Evolutionary conservation across 2,888 invertebrate species (phyloP), one percentile per base, ranked within the genome.

Genomic region (Temnothorax rugatulus): DNA sequence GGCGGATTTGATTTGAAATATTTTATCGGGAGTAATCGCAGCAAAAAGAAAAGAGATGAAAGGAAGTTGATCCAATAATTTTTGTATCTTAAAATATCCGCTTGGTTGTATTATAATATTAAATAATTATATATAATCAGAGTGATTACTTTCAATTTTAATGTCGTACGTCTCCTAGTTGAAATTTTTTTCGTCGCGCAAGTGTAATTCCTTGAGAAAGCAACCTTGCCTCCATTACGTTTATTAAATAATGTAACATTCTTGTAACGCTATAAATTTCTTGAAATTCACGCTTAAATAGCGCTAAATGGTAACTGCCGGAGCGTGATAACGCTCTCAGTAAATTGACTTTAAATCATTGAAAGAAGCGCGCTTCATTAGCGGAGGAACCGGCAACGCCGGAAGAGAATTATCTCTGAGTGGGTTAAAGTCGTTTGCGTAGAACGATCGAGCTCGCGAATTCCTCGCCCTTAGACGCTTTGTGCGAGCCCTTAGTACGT

Each of bases 371-470:
- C 71, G 79, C 71, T 79, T 79, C 79, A 79, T 79, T 79, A 79
- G 71, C 79, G 79, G 71, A 79, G 59, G 79, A 71, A 79, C 79
- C 57, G 57, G 44, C 71, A 71, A 44, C 71, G 57, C 21, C 29
- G 41, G 79, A 71, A 71, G 79, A 79, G 79, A 71, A 79, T 79
- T 79, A 79, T 79, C 79, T 57, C 57, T 44, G 79, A 79, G 79
- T 79, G 69, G 69, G 69, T 90, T 85, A 85, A 90, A 89, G 85
- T 88, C 90, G 85, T 89, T 88, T 87, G 88, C 88, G 87, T 85
- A 88, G 83, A 90, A 86, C 84, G 71, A 77, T 84, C 75, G 82
- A 84, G 76, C 88, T 84, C 84, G 71, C 75, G 81, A 75, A 77
- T 86, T 87, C 84, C 81, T 59, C 57, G 84, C 84, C 7, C 71